phyloP scores from a whole-genome alignment of 1,140 invertebrate species.

The Aphis gossypii region DNA sequence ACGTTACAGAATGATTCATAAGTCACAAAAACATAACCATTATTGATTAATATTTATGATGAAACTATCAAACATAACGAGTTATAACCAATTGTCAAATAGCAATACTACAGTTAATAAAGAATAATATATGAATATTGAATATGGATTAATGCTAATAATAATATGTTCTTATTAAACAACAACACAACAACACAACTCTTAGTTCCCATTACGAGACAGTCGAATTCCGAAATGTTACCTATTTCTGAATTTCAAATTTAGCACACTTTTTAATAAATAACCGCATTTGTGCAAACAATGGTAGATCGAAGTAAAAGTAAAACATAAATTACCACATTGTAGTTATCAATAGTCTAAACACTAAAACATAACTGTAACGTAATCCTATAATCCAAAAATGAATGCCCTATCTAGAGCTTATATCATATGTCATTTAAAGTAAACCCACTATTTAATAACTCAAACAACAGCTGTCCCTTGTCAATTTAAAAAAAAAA shows the following conservation, averaged over 20 bases:
- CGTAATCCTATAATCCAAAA: not conserved
- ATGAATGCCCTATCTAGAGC: not conserved
- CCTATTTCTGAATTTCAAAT: not conserved
- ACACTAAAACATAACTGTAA: not conserved
- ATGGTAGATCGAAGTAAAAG: not conserved
- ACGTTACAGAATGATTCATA: not conserved
- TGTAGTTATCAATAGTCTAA: not conserved
- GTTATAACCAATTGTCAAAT: not conserved
- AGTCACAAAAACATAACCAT: not conserved
- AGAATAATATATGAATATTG: not conserved
- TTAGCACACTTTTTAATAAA: not conserved
- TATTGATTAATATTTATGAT: not conserved
- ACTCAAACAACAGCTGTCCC: not conserved
- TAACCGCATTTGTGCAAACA: not conserved
- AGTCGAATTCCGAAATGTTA: not conserved
- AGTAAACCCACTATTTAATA: conserved; percentile 9
- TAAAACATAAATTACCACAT: not conserved
- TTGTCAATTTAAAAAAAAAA: not conserved
- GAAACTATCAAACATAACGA: not conserved
- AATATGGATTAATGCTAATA: not conserved
- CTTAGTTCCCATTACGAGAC: not conserved
- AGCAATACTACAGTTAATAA: not conserved
- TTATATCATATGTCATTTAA: not conserved
- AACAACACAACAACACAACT: not conserved
- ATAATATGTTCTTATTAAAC: not conserved